These are phyloP conservation scores for Micronycteris hirsuta DNA, from an alignment of 2,113 vertebrate genomes.

Conservation along the genomic window DNA sequence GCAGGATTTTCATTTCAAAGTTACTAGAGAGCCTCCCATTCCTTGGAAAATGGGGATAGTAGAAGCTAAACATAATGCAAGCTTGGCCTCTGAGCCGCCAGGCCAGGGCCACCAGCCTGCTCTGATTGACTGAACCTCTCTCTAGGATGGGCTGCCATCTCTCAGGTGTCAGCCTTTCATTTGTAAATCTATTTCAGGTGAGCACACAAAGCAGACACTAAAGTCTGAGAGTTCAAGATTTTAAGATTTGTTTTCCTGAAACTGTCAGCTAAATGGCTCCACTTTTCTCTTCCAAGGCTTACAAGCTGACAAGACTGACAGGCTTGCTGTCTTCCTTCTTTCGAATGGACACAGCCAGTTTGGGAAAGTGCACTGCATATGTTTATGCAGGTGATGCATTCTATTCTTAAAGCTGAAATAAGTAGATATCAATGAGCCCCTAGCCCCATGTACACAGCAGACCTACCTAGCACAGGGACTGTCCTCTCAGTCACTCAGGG, in stretches of 20 bases:
- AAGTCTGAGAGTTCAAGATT: slow-evolving; percentile 20
- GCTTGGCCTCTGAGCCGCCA: not conserved
- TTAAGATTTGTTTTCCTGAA: slow-evolving; percentile 47
- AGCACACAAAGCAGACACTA: not conserved
- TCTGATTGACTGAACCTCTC: not conserved
- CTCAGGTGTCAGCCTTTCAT: not conserved
- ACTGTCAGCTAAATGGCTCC: slow-evolving; percentile 40
- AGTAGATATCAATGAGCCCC: not conserved
- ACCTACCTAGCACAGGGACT: not conserved
- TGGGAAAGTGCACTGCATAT: not conserved
- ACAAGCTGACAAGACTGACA: slow-evolving; percentile 43
- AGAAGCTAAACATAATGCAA: not conserved
- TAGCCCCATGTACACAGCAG: not conserved
- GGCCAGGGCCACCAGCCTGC: not conserved
- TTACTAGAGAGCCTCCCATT: not conserved
- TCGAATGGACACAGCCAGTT: slow-evolving; percentile 20
- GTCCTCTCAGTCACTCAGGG: not conserved
- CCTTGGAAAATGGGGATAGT: not conserved
- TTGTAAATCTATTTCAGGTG: slow-evolving; percentile 32
- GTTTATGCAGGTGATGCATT: not conserved
- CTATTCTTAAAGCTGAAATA: not conserved
- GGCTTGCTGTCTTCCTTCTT: not conserved
- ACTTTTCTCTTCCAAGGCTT: slow-evolving; percentile 29
- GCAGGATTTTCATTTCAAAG: not conserved
- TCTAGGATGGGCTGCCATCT: not conserved